A percentile compares a stretch with the other conserved stretches of the same genome.
Conservation (phyloP, 2,113 vertebrate species). For the Castor canadensis region DNA sequence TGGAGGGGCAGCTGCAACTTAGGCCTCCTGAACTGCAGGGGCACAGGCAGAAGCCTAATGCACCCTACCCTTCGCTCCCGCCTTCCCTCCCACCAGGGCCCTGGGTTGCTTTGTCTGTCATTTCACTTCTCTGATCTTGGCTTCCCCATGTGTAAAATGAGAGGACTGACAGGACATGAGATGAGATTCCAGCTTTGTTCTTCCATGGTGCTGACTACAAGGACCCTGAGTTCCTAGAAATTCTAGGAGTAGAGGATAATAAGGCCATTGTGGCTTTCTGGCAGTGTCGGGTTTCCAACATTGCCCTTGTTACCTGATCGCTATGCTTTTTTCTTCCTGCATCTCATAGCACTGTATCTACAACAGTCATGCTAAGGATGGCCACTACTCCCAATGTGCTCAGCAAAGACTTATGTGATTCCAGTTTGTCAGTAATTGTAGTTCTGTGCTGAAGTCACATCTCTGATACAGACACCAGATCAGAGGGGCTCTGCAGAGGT, state of each 20-base stretch:
- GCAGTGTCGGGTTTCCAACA: not conserved
- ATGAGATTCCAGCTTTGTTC: slow-evolving; percentile 17
- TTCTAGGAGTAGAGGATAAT: not conserved
- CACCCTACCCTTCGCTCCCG: fast-evolving
- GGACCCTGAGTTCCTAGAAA: slow-evolving; percentile 6
- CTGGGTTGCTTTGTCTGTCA: not conserved
- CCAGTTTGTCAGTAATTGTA: not conserved
- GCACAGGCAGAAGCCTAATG: not conserved
- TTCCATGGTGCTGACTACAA: not conserved
- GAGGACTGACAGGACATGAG: not conserved
- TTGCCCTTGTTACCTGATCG: not conserved
- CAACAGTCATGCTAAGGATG: not conserved
- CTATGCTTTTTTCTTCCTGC: not conserved
- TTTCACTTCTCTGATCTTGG: not conserved
- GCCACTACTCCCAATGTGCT: fast-evolving
- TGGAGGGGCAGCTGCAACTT: too few relatives aligned
- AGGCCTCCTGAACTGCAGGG: not conserved
- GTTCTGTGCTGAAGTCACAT: not conserved
- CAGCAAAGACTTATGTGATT: too few relatives aligned
- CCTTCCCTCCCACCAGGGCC: not conserved
- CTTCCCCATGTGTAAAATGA: not conserved
- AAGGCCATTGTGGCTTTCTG: not conserved
- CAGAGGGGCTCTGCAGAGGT: not conserved
- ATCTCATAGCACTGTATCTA: not conserved
- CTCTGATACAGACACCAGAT: not conserved